These are phyloP conservation scores for Spilarctia lutea DNA, from an alignment of 2,888 invertebrate species.

Conservation along the genomic window DNA sequence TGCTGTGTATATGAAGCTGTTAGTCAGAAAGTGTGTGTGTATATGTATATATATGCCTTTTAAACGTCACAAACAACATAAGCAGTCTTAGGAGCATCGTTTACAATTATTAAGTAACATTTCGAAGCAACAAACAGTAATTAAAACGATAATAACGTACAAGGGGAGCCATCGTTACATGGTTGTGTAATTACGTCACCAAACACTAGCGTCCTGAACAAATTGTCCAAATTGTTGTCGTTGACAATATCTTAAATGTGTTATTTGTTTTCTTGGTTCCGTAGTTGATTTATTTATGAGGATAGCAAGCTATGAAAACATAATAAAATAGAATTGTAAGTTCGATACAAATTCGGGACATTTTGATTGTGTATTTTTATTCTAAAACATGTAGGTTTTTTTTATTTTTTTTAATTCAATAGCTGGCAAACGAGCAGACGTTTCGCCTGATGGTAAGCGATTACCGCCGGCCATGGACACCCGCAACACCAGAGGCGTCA, in stretches of 20 bases:
- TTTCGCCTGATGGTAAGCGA: too few species aligned
- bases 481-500: too few species aligned
- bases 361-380: too few species aligned
- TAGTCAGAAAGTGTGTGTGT: too few species aligned
- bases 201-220: conserved; percentile 25
- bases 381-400: too few species aligned
- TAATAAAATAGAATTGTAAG: background rate
- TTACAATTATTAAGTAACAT: conserved; percentile 46
- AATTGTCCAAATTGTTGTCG: conserved; percentile 42
- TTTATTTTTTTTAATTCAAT: too few species aligned
- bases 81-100: conserved; percentile 11
- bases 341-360: too few species aligned
- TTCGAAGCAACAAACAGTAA: conserved; percentile 37
- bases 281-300: conserved; percentile 11
- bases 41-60: background rate
- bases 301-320: background rate
- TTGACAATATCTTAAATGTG: conserved; percentile 19
- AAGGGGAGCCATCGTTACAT: conserved; percentile 39
- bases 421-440: too few species aligned
- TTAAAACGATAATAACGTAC: conserved; percentile 44
- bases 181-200: conserved; percentile 37
- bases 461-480: too few species aligned
- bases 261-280: conserved; percentile 23
- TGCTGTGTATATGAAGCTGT: too few species aligned
- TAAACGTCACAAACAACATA: background rate